phyloP scores from a whole-genome alignment of 2,888 invertebrate genomes.

The Trichopoda pennipes region DNA sequence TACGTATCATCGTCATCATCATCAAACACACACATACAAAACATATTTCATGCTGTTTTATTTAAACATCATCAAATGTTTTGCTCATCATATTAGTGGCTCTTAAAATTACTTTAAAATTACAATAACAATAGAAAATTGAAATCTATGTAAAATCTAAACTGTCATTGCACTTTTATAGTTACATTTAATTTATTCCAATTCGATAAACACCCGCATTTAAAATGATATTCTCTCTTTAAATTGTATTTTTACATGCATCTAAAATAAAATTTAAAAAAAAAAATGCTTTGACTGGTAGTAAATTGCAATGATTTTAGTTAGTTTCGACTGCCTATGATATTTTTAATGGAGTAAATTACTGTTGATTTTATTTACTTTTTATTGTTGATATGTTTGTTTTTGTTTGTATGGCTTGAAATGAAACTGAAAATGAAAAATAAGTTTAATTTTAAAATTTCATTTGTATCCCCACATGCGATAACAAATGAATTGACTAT shows the following conservation, averaged over 20 bases:
- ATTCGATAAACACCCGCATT: constrained; percentile 67
- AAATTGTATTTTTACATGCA: constrained; percentile 54
- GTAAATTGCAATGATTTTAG: constrained; percentile 60
- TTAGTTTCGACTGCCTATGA: constrained; percentile 20
- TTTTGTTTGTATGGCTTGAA: constrained; percentile 39
- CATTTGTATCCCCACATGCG: constrained; percentile 63
- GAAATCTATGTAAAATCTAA: constrained; percentile 36
- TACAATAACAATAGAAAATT: background rate
- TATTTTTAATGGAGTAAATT: constrained; percentile 18
- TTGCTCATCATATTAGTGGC: constrained; percentile 29
- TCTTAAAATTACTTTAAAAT: constrained; percentile 42
- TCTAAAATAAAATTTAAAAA: background rate
- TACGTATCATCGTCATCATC: too few relatives aligned
- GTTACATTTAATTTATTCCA: constrained; percentile 62
- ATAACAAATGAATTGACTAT: background rate
- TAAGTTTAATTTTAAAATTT: constrained; percentile 65
- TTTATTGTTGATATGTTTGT: constrained; percentile 19
- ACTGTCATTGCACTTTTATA: constrained; percentile 54
- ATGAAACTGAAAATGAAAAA: constrained; percentile 64
- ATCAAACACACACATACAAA: too few relatives aligned
- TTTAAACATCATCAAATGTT: constrained; percentile 30
- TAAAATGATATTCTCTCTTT: constrained; percentile 46
- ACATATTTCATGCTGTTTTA: constrained; percentile 1
- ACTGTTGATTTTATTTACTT: constrained; percentile 20
- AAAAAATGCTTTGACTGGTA: constrained; percentile 7